Evolutionary conservation across 2,113 vertebrate genomes (phyloP).

Genomic region (Pandion haliaetus): DNA sequence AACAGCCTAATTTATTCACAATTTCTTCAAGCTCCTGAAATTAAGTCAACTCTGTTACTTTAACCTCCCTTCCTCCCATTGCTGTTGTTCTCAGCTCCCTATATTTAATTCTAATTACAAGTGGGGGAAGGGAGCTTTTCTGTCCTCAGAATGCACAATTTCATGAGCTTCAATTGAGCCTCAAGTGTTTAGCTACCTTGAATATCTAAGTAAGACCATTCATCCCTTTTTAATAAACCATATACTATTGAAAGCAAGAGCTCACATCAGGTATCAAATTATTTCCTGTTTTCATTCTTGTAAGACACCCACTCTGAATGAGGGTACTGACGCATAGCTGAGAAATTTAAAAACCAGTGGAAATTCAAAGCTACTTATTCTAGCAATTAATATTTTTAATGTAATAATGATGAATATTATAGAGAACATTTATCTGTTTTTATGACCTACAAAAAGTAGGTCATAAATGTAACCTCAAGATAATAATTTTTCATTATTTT

Average conservation of each 20-base stretch:
- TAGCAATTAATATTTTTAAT: not conserved
- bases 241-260: not conserved
- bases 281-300: not conserved
- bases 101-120: not conserved
- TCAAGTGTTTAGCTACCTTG: not conserved
- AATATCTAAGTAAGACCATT: constrained; percentile 1
- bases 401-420: not conserved
- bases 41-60: not conserved
- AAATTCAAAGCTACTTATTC: not conserved
- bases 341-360: not conserved
- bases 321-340: not conserved
- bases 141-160: not conserved
- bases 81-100: not conserved
- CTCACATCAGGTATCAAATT: not conserved
- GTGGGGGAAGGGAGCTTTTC: not conserved
- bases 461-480: not conserved
- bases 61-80: not conserved
- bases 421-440: not conserved
- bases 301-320: not conserved
- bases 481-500: not conserved
- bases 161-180: not conserved
- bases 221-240: constrained; percentile 46
- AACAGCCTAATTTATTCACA: not conserved
- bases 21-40: not conserved
- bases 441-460: not conserved